Evolutionary conservation across 2,797 vertebrate genomes (phyloP).

Genomic region (Scyliorhinus canicula): DNA sequence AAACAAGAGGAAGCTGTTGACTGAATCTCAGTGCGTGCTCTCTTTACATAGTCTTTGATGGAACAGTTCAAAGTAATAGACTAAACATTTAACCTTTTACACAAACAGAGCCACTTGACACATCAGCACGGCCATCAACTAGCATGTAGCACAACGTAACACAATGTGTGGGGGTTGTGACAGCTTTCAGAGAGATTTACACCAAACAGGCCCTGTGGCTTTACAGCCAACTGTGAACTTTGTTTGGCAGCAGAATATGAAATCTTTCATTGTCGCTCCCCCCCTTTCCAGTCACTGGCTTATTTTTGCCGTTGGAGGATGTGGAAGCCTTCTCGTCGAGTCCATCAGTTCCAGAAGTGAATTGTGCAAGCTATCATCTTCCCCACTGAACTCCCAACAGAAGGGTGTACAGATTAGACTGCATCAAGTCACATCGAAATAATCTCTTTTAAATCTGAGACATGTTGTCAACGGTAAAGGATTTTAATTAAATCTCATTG

Average conservation of each 20-base stretch:
- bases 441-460: neutral
- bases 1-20: slow-evolving; percentile 23
- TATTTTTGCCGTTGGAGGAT: neutral
- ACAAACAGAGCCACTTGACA: slow-evolving; percentile 1
- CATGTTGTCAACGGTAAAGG: neutral
- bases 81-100: slow-evolving; percentile 20
- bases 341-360: neutral
- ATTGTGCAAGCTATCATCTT: too few relatives aligned
- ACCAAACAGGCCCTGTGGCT: neutral
- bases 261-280: neutral
- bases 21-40: neutral
- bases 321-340: too few relatives aligned
- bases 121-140: neutral
- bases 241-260: neutral
- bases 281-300: neutral
- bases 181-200: neutral
- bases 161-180: neutral
- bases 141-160: neutral
- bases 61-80: neutral
- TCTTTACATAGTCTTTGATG: slow-evolving; percentile 5
- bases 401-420: neutral
- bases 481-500: neutral
- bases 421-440: neutral
- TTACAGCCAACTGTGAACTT: neutral
- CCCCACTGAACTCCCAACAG: too few relatives aligned